Conservation (phyloP, 2,113 vertebrate genomes). For the Apeltes quadracus region DNA sequence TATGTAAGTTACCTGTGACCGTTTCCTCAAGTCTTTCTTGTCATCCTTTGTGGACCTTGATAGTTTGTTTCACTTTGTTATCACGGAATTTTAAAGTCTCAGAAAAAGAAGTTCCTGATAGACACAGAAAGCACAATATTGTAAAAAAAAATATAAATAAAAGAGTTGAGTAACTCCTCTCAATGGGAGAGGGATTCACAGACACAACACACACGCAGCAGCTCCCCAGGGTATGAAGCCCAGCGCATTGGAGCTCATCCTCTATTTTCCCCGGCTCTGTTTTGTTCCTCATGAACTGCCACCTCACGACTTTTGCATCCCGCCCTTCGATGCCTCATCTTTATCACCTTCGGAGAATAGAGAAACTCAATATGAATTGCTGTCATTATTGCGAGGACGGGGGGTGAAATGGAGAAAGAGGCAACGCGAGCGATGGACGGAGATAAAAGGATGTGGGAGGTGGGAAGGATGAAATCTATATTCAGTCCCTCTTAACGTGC, state of each 20-base stretch:
- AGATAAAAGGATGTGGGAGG: constrained; percentile 64
- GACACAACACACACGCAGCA: neutral
- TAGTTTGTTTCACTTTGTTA: constrained; percentile 24
- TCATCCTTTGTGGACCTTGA: constrained; percentile 5
- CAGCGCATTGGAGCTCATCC: constrained; percentile 51
- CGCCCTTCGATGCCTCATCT: constrained; percentile 47
- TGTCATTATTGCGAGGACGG: constrained; percentile 74
- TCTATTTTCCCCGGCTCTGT: constrained; percentile 12
- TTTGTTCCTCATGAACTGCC: constrained; percentile 60
- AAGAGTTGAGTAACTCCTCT: neutral
- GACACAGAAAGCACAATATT: neutral
- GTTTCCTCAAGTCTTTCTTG: constrained; percentile 47
- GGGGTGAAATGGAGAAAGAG: constrained; percentile 35
- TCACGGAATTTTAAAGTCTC: constrained; percentile 12
- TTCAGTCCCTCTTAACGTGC: constrained; percentile 67
- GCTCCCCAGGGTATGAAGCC: constrained; percentile 26
- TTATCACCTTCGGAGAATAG: constrained; percentile 64
- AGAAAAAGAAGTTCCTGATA: neutral
- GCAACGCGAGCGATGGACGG: constrained; percentile 35
- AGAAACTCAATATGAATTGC: constrained; percentile 75
- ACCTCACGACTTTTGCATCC: constrained; percentile 61
- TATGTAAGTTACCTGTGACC: constrained; percentile 36
- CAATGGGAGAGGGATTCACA: neutral
- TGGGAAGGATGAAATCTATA: constrained; percentile 76
- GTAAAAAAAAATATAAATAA: neutral